phyloP scores from a whole-genome alignment of 2,797 vertebrate genomes.

The Danio tinwini region DNA sequence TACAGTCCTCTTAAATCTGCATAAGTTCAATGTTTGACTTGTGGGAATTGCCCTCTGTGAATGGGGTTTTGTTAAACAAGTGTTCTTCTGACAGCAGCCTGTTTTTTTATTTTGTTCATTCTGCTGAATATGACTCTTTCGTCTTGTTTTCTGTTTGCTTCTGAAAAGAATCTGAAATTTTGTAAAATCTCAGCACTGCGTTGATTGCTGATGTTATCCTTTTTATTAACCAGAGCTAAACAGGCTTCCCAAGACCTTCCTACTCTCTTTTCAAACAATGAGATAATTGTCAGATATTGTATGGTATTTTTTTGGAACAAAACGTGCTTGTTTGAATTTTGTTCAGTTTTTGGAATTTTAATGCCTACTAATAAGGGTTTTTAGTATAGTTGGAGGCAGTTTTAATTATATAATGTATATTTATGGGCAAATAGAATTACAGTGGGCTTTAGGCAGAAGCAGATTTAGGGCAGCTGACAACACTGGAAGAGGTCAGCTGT shows the following conservation, averaged over 20 bases:
- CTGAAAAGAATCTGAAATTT: too few species aligned
- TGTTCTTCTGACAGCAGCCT: too few species aligned
- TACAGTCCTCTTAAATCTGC: too few species aligned
- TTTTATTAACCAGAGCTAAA: background rate
- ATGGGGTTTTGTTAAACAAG: too few species aligned
- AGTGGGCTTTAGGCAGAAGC: background rate
- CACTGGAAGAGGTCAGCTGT: conserved; percentile 8
- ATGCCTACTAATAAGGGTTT: background rate
- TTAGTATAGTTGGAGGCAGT: background rate
- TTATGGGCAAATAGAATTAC: background rate
- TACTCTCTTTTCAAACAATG: background rate
- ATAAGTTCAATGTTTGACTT: too few species aligned
- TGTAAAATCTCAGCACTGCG: too few species aligned
- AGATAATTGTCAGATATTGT: background rate
- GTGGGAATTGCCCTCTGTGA: too few species aligned
- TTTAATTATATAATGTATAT: background rate
- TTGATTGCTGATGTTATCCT: background rate
- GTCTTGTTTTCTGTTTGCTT: too few species aligned
- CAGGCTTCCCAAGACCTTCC: background rate
- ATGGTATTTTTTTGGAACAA: background rate
- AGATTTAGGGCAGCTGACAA: background rate
- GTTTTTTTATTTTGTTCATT: too few species aligned
- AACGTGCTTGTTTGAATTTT: background rate
- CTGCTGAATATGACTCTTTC: too few species aligned
- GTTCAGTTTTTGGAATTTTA: background rate